Base-by-base conservation (phyloP, 1,140 invertebrate species). In the Drosophila rufa region DNA sequence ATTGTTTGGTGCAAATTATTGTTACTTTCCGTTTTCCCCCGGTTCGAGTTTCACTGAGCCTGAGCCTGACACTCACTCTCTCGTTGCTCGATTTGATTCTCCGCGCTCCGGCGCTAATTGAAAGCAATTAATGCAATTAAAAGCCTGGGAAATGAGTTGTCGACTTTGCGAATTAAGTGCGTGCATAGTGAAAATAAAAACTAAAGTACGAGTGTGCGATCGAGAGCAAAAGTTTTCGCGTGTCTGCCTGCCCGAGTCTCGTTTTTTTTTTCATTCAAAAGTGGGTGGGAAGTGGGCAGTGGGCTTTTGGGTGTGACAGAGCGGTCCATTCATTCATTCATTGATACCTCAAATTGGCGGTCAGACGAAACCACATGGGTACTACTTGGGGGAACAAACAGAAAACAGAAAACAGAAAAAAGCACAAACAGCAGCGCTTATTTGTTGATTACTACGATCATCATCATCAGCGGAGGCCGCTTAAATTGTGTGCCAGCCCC, bases 71-170 rank as follows among this genome's bases (percentile, higher is more conserved):
- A 9, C 33, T 36, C 19, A 40, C 36, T 22, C 33, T 33, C 30
- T 9, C 12, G 40, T 2, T 40, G 30, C 12, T 19, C 30, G 30
- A 9, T 9, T 36, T 5, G 36, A 19, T 47, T 38, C 55, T 43
- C 27, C 14, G 43, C 48, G 27, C 47, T 68, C 43, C 14, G 76
- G 69, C 57, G 61, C 73, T 89, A 89, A 89, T 89, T 89, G 84
- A 84, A 79, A 79, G 62, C 69, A 90, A 89, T 89, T 89, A 89
- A 81, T 89, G 85, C 80, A 90, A 89, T 89, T 89, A 84, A 84
- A 78, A 65, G 47, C 66, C 56, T 66, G 67, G 67, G 58, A 75
- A 79, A 86, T 82, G 65, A 69, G 40, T 55, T 55, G 71, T 25
- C 59, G 42, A 46, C 36, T 30, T 40, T 55, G 59, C 33, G 59